Evolutionary conservation across 2,113 vertebrate species (phyloP).

Genomic region (Ivindomyrus marchei): DNA sequence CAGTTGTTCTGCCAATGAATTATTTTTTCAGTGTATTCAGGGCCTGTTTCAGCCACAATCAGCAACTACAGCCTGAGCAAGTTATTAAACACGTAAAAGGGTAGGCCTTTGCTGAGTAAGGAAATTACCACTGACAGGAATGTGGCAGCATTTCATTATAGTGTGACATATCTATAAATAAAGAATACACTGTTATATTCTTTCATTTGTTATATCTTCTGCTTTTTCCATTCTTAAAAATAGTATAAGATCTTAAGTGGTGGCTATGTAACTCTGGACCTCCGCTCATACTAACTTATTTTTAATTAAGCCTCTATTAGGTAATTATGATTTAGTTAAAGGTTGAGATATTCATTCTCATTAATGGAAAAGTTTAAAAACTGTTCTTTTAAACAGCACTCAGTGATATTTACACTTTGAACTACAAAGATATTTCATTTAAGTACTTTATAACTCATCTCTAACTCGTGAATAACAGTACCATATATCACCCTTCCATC

Average conservation of each 20-base stretch:
- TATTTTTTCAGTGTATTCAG: neutral
- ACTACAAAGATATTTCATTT: neutral
- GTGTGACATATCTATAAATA: neutral
- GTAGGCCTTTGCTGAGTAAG: neutral
- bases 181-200: neutral
- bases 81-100: neutral
- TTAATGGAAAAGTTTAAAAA: neutral
- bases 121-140: neutral
- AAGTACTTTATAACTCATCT: neutral
- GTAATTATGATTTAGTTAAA: neutral
- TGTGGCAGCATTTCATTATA: neutral
- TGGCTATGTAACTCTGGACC: neutral
- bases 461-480: neutral
- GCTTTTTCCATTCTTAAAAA: neutral
- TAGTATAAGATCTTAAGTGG: neutral
- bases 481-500: neutral
- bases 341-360: neutral
- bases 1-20: neutral
- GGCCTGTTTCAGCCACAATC: neutral
- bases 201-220: neutral
- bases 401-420: neutral
- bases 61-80: neutral
- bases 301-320: neutral
- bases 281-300: neutral
- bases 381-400: neutral